Evolutionary conservation across 2,113 vertebrate species (phyloP).

Genomic region (Okapia johnstoni): DNA sequence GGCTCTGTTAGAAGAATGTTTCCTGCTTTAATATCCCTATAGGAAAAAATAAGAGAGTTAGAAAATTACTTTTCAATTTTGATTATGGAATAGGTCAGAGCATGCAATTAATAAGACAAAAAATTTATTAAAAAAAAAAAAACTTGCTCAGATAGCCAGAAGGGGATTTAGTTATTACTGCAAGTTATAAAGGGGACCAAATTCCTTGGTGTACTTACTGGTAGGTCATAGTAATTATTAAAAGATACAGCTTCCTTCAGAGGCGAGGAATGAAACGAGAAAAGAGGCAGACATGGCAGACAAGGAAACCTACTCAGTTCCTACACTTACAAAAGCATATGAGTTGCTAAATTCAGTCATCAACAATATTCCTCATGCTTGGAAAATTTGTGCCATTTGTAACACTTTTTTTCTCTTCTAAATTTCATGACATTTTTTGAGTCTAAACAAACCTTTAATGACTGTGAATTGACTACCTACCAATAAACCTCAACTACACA

Average conservation of each 20-base stretch:
- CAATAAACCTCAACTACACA: constrained; percentile 59
- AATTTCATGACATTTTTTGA: constrained; percentile 11
- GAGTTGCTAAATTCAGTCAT: background rate
- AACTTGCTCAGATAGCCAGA: constrained; percentile 44
- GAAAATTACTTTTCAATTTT: constrained; percentile 48
- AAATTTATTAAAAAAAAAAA: constrained; percentile 34
- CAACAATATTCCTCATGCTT: background rate
- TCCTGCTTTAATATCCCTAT: constrained; percentile 98
- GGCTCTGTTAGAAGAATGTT: constrained; percentile 99
- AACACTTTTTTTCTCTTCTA: background rate
- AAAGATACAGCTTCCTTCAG: constrained; percentile 38
- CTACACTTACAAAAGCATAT: constrained; percentile 8
- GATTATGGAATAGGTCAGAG: constrained; percentile 56
- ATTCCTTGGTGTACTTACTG: constrained; percentile 40
- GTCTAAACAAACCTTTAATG: constrained; percentile 3
- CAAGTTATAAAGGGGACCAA: constrained; percentile 16
- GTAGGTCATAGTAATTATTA: constrained; percentile 53
- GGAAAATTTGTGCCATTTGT: background rate
- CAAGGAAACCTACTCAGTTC: background rate
- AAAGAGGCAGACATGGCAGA: constrained; percentile 31
- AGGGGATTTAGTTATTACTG: constrained; percentile 52
- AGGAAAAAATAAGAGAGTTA: constrained; percentile 47
- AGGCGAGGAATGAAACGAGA: background rate
- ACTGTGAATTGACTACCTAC: constrained; percentile 29
- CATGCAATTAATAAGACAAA: constrained; percentile 68